Percentiles rank a stretch among this genome's conserved stretches.
Evolutionary conservation across 2,113 vertebrate genomes (phyloP).

Genomic region (Gopherus flavomarginatus): DNA sequence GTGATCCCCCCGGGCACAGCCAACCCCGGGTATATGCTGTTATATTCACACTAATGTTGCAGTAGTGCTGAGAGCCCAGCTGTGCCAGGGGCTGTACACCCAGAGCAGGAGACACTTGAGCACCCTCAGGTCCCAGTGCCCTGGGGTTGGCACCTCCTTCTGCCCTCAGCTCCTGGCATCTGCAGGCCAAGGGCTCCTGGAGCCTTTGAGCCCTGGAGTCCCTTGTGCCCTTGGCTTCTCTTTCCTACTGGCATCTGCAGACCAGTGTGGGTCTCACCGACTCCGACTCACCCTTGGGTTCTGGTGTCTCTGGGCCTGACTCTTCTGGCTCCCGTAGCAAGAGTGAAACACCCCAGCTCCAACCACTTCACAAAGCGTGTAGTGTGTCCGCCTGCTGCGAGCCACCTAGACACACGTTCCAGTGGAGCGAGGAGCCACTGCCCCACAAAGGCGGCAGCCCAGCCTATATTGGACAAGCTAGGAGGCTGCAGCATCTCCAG

Average conservation of each 20-base stretch:
- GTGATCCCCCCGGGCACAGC: neutral
- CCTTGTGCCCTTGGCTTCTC: neutral
- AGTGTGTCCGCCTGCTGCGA: neutral
- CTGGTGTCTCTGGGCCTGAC: too few species aligned
- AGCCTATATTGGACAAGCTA: neutral
- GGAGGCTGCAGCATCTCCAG: neutral
- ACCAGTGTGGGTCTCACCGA: neutral
- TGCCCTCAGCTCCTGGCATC: too few species aligned
- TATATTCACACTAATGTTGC: neutral
- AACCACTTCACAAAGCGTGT: too few species aligned
- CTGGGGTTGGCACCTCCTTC: neutral
- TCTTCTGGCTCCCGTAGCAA: too few species aligned
- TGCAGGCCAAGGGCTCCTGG: neutral
- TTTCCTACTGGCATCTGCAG: neutral
- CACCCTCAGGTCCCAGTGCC: neutral
- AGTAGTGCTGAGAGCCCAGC: neutral
- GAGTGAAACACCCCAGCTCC: too few species aligned
- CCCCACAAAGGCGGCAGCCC: too few species aligned
- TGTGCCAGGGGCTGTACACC: neutral
- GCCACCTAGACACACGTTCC: neutral
- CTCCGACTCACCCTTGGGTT: neutral
- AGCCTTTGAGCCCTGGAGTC: neutral
- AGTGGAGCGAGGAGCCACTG: neutral
- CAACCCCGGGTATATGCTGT: too few species aligned
- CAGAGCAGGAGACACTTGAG: neutral